These are phyloP conservation scores for Scaptomyza flava DNA, from an alignment of 2,888 invertebrate species.

Conservation along the genomic window DNA sequence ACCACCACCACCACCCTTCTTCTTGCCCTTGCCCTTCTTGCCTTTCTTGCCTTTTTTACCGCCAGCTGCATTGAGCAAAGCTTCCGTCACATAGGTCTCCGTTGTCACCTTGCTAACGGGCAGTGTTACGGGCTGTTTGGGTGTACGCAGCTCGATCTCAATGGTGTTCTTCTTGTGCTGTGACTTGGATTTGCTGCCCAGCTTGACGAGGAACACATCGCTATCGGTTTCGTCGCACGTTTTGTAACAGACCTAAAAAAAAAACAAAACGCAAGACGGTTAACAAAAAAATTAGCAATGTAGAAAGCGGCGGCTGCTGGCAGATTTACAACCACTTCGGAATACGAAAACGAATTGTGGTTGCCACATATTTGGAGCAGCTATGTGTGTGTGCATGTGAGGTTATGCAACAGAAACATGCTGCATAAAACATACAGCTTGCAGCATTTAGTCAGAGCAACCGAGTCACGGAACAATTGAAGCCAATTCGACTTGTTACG, in stretches of 20 bases:
- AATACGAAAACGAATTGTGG: constrained; percentile 24
- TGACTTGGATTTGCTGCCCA: constrained; percentile 90
- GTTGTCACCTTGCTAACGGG: constrained; percentile 88
- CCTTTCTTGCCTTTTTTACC: constrained; percentile 50
- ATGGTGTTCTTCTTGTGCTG: constrained; percentile 88
- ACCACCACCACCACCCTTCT: not conserved
- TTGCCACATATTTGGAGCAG: constrained; percentile 56
- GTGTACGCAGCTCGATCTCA: constrained; percentile 90
- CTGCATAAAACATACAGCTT: constrained; percentile 13
- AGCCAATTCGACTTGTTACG: constrained; percentile 10
- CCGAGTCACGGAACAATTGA: constrained; percentile 51
- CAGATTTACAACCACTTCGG: constrained; percentile 20
- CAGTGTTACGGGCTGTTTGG: constrained; percentile 87
- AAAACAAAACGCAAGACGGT: constrained; percentile 8
- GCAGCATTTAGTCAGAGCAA: constrained; percentile 36
- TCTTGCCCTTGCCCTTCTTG: constrained; percentile 16
- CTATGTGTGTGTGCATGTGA: constrained; percentile 8
- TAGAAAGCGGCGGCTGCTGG: constrained; percentile 28
- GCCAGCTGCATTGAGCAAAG: constrained; percentile 63
- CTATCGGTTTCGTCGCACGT: constrained; percentile 87
- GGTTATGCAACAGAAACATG: constrained; percentile 51
- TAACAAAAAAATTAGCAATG: constrained; percentile 20
- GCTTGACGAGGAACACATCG: constrained; percentile 89
- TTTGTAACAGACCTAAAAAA: constrained; percentile 81
- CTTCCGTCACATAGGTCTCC: constrained; percentile 88